Percentiles rank a stretch among this genome's conserved stretches.
Evolutionary conservation across 2,113 vertebrate species (phyloP).

Genomic region (Nycticorax nycticorax): DNA sequence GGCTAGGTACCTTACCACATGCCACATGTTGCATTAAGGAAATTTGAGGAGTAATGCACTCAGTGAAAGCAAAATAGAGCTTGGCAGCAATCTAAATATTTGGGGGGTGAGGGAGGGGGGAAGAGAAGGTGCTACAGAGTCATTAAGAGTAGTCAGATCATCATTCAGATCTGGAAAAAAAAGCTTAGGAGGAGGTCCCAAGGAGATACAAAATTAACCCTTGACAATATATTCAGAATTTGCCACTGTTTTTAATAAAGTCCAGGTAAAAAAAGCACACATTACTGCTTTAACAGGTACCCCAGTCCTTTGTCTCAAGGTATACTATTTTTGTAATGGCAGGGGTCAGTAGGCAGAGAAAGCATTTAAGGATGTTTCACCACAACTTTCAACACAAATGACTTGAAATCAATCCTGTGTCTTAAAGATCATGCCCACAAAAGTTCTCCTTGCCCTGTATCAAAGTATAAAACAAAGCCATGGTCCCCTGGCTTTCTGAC

Average conservation of each 20-base stretch:
- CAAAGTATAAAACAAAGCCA: not conserved
- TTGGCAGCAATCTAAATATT: not conserved
- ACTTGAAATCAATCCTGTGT: not conserved
- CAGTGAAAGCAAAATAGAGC: not conserved
- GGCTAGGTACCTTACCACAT: not conserved
- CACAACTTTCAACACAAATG: not conserved
- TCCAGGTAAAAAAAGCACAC: not conserved
- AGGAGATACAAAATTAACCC: not conserved
- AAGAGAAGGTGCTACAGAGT: not conserved
- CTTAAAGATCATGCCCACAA: not conserved
- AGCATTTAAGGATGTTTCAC: not conserved
- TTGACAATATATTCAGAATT: not conserved
- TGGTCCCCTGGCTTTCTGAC: not conserved
- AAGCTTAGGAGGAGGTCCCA: not conserved
- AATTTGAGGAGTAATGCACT: not conserved
- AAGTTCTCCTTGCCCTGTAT: not conserved
- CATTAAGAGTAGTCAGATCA: not conserved
- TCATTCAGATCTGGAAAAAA: not conserved
- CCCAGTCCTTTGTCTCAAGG: not conserved
- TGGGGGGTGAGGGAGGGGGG: not conserved
- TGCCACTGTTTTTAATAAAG: not conserved
- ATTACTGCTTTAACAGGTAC: not conserved
- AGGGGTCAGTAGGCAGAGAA: not conserved
- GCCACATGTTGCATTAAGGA: not conserved
- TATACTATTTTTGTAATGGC: not conserved